Base-by-base conservation (phyloP, 2,888 invertebrate genomes). In the Drosophila limbata region DNA sequence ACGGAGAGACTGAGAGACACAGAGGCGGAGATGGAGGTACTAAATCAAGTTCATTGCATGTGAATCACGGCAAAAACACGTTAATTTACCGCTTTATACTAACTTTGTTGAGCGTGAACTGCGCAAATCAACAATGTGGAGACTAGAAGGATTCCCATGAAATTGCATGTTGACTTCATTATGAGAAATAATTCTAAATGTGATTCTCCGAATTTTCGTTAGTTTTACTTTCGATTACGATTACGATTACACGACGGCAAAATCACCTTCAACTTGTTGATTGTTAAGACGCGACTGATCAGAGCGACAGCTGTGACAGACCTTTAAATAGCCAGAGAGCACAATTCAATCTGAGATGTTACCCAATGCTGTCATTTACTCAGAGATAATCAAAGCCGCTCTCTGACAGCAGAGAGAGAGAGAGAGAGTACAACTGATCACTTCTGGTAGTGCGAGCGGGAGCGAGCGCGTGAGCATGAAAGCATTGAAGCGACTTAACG, bases 101-200 rank as follows among this genome's bases (percentile, higher is more conserved):
- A 60, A 83, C 82, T 79, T 67, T 79, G 68, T 59, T 81, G 82
- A 56, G 82, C 72, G 50, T 64, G 33, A 35, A 71, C 79, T 55
- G 57, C 31, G 69, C 61, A 39, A 2, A 55, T 53, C 66, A 84
- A 45, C 15, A 79, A 40, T 9, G 56, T 45, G 15, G 42, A 33
- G 25, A 25, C 21, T 51, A 69, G 28, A 21, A 84, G 64, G 48
- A 81, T 47, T 74, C 74, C 67, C 64, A 75, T 28, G 19, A 51
- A 44, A 25, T 5, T 42, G 1, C 47, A n/a, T 21, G 52, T 52
- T 62, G 60, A 65, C 52, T 63, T 84, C 70, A 86, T 80, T 19
- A 11, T 57, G 53, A 70, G 77, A 55, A 64, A 59, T 50, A 40
- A 45, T 64, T 40, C 21, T 11, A 6, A 56, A 17, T 70, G 17